Base-by-base conservation (phyloP, 2,888 invertebrate genomes). In the Nymphalis c-album region DNA sequence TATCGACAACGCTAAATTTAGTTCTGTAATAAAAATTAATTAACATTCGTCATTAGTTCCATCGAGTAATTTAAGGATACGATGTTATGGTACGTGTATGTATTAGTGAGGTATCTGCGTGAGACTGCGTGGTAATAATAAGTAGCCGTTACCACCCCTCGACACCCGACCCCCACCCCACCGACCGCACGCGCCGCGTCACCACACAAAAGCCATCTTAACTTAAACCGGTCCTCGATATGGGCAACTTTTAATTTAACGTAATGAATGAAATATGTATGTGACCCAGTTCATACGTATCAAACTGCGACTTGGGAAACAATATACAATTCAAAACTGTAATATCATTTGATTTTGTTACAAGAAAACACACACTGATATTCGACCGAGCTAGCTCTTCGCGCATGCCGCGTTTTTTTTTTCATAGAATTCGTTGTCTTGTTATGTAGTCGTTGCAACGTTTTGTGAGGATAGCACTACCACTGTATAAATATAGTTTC, bases 101-200 rank as follows among this genome's bases (percentile, higher is more conserved):
- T 79, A 83, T 81, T 80, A 83, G 81, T 76, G 78, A 83, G 80
- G 83, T 84, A 81, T 82, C 84, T 78, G 79, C 74, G 77, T 74
- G 78, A 73, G 73, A 74, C 76, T 68, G 73, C 73, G 78, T 80
- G 81, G 82, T 85, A 87, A 85, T 88, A 86, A 88, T 87, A 87
- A 87, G 85, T 85, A 85, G 84, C 83, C 83, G 78, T 78, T 78
- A 80, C 78, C 81, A 77, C 78, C 81, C 82, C 82, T 80, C 81
- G 83, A 75, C 78, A 76, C 74, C 74, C 63, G 57, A 18, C 47
- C 74, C 77, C 74, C 76, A 76, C 79, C 77, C 75, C 78, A 74
- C 76, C 77, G 77, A 73, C 80, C 78, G 75, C 81, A 80, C 79
- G 82, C 78, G 81, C 78, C 78, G 78, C 80, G 75, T 78, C 76